Conservation (phyloP, 2,888 invertebrate genomes). For the Keiferia lycopersicella region DNA sequence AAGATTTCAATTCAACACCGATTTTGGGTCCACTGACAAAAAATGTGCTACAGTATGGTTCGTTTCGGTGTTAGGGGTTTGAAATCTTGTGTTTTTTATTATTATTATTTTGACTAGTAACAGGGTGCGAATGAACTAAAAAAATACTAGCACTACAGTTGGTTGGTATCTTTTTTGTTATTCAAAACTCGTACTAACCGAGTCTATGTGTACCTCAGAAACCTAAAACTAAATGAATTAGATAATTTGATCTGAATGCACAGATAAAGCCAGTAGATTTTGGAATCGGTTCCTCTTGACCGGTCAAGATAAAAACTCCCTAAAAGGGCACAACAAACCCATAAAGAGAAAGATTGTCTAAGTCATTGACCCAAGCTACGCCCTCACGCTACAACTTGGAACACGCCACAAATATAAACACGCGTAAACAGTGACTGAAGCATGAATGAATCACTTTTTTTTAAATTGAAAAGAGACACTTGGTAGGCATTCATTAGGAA, state of each 20-base stretch:
- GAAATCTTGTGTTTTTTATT: too few relatives aligned
- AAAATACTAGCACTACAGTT: too few relatives aligned
- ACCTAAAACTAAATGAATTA: too few relatives aligned
- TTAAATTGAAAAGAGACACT: background rate
- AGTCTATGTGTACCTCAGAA: too few relatives aligned
- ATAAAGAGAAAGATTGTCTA: constrained; percentile 22
- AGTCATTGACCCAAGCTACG: constrained; percentile 16
- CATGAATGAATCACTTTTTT: constrained; percentile 8
- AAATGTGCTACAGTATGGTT: background rate
- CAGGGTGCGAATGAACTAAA: too few relatives aligned
- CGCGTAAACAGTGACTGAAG: background rate
- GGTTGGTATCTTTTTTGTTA: too few relatives aligned
- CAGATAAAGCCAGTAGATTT: too few relatives aligned
- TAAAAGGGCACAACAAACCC: constrained; percentile 21
- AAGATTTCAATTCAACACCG: background rate
- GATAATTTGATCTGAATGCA: background rate
- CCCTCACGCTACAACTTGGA: background rate
- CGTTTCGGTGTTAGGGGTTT: too few relatives aligned
- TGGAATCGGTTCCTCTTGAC: constrained; percentile 1
- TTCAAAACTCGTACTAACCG: too few relatives aligned
- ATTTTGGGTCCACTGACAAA: background rate
- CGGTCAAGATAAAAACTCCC: background rate
- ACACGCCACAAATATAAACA: constrained; percentile 11
- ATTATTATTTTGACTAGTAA: too few relatives aligned
- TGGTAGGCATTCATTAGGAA: too few relatives aligned